phyloP scores from a whole-genome alignment of 2,888 invertebrate species.

The Callyntrura guangdongensis region DNA sequence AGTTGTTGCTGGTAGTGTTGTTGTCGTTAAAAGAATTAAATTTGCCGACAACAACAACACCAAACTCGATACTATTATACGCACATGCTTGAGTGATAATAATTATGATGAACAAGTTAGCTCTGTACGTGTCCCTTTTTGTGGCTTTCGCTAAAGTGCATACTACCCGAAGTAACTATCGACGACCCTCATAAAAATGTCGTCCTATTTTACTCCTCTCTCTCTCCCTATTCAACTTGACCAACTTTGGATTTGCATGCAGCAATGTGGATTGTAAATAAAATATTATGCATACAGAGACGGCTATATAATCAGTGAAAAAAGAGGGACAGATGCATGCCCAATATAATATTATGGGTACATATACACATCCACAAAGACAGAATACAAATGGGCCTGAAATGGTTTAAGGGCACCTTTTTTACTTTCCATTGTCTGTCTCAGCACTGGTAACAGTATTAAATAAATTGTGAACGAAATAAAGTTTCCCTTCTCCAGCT shows the following conservation, averaged over 20 bases:
- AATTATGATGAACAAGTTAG: background rate
- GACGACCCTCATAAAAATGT: background rate
- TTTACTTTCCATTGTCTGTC: background rate
- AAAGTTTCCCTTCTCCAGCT: slow-evolving; percentile 27
- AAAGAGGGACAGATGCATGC: slow-evolving; percentile 46
- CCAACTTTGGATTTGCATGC: background rate
- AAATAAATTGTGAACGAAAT: slow-evolving; percentile 45
- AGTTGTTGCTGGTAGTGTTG: background rate
- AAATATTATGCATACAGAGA: slow-evolving; percentile 29
- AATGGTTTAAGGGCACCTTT: slow-evolving; percentile 55
- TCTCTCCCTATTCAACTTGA: background rate
- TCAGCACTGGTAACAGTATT: slow-evolving; percentile 5
- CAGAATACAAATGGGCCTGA: too few species aligned
- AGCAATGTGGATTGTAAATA: background rate
- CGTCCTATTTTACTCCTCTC: background rate
- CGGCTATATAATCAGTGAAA: too few species aligned
- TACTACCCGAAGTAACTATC: background rate
- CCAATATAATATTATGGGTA: slow-evolving; percentile 35
- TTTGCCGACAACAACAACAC: slow-evolving; percentile 20
- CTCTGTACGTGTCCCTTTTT: slow-evolving; percentile 8
- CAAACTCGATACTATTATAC: background rate
- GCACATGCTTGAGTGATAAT: background rate
- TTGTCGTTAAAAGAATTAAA: slow-evolving; percentile 59
- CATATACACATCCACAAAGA: too few species aligned
- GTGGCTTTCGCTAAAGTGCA: slow-evolving; percentile 13